phyloP scores from a whole-genome alignment of 1,140 invertebrate species.

The Carposina sasakii region DNA sequence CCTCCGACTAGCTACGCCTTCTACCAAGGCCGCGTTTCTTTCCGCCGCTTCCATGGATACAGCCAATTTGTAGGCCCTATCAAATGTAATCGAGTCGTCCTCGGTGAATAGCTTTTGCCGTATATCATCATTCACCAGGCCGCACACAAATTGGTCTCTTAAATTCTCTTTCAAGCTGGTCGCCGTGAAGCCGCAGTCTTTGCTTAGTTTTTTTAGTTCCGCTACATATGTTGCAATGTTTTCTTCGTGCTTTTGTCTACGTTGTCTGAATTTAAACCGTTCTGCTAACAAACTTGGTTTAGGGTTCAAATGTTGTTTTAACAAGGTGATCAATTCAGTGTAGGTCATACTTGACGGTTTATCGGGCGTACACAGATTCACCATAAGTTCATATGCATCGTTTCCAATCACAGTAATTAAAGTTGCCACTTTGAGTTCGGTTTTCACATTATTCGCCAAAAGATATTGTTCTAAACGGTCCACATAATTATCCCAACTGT shows the following conservation, averaged over 20 bases:
- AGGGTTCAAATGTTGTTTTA: background rate
- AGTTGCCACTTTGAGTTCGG: background rate
- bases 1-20: background rate
- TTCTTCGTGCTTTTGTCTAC: background rate
- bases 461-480: conserved; percentile 8
- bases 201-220: background rate
- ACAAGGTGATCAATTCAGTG: background rate
- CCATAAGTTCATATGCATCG: background rate
- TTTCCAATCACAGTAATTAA: background rate
- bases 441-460: background rate
- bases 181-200: background rate
- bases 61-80: background rate
- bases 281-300: background rate
- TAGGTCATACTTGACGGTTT: background rate
- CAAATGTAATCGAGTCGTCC: background rate
- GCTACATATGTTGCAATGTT: background rate
- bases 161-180: conserved; percentile 4
- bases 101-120: conserved; percentile 2
- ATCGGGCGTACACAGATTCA: background rate
- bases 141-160: conserved; percentile 3
- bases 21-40: conserved; percentile 1
- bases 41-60: conserved; percentile 6
- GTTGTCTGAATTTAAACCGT: background rate
- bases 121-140: background rate
- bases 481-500: background rate